These are phyloP conservation scores for Steinernema feltiae DNA, from an alignment of 1,140 invertebrate genomes.

Conservation along the genomic window DNA sequence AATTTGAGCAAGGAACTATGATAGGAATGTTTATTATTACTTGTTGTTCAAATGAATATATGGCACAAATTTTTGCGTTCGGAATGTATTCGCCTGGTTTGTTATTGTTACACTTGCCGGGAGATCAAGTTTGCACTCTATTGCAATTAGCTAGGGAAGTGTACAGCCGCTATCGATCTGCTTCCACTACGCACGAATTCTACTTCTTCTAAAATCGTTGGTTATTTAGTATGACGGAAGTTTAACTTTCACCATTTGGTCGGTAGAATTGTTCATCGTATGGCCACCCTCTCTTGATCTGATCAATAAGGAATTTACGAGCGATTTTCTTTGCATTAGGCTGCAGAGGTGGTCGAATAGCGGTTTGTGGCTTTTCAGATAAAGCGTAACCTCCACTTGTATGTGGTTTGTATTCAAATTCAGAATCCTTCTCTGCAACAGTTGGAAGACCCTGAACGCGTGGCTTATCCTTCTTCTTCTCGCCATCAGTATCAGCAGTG, in stretches of 20 bases:
- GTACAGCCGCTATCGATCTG: neutral
- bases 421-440: neutral
- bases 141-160: neutral
- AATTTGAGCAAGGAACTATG: neutral
- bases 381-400: neutral
- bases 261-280: slow-evolving; percentile 35
- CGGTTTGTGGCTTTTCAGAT: neutral
- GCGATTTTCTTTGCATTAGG: slow-evolving; percentile 20
- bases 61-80: slow-evolving; percentile 13
- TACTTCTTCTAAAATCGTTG: slow-evolving; percentile 25
- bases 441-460: neutral
- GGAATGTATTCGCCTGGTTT: slow-evolving; percentile 22
- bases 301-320: slow-evolving; percentile 27
- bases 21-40: slow-evolving; percentile 2
- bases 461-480: slow-evolving; percentile 13
- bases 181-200: slow-evolving; percentile 16
- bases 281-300: slow-evolving; percentile 39
- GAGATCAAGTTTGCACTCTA: neutral
- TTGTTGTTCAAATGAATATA: neutral
- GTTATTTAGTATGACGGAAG: neutral
- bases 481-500: no score
- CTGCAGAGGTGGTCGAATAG: neutral
- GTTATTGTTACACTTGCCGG: slow-evolving; percentile 17
- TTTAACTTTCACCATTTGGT: slow-evolving; percentile 26
- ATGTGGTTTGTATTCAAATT: neutral